Percentiles rank a stretch among this genome's conserved stretches.
phyloP scores from a whole-genome alignment of 2,888 invertebrate species.

The Xanthorhoe spadicearia region DNA sequence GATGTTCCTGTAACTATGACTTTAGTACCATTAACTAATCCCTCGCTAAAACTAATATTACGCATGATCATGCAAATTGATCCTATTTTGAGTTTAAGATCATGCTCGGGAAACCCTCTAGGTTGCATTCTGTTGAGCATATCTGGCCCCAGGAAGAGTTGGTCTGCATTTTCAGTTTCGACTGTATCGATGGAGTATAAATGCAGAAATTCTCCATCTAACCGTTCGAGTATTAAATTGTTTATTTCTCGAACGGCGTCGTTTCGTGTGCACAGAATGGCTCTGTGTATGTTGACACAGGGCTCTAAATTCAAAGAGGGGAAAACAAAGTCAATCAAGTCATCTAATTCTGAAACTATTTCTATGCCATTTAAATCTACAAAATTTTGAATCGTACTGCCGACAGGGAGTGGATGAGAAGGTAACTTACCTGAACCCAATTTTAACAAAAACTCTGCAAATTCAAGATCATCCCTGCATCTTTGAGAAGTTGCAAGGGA shows the following conservation, averaged over 20 bases:
- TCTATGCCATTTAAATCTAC: conserved; percentile 11
- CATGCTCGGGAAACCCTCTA: conserved; percentile 5
- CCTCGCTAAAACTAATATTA: conserved; percentile 16
- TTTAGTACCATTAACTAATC: conserved; percentile 20
- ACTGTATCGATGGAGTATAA: conserved; percentile 7
- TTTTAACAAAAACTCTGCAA: conserved; percentile 14
- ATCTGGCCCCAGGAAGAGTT: conserved; percentile 14
- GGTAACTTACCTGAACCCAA: conserved; percentile 15
- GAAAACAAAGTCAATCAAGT: conserved; percentile 18
- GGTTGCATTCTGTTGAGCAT: conserved; percentile 10
- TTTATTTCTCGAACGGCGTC: conserved; percentile 10
- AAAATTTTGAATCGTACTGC: not conserved
- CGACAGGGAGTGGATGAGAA: not conserved
- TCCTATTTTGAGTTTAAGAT: conserved; percentile 10
- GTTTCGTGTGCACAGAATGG: conserved; percentile 9
- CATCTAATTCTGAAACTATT: conserved; percentile 4
- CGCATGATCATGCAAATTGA: conserved; percentile 16
- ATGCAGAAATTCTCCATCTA: conserved; percentile 6
- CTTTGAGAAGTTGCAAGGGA: conserved; percentile 10
- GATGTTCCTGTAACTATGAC: conserved; percentile 10
- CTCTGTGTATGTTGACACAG: conserved; percentile 1
- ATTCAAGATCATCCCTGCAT: conserved; percentile 7
- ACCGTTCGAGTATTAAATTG: conserved; percentile 1
- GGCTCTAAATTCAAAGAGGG: no score
- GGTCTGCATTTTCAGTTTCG: conserved; percentile 7